These are phyloP conservation scores for Albula glossodonta DNA, from an alignment of 2,113 vertebrate genomes.

Conservation along the genomic window DNA sequence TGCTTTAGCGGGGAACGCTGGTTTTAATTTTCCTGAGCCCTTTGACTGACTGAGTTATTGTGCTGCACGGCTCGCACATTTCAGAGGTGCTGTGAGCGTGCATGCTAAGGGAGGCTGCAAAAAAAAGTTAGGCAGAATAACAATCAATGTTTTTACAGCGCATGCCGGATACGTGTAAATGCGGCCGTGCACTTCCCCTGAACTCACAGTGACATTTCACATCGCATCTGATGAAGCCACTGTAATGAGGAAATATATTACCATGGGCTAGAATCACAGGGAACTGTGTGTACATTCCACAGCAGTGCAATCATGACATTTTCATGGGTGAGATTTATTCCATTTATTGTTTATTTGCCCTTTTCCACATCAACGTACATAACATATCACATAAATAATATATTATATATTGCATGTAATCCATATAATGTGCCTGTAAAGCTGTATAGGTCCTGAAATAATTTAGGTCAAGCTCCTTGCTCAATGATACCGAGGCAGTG, in stretches of 20 bases:
- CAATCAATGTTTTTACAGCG: constrained; percentile 50
- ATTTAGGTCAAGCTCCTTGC: too few species aligned
- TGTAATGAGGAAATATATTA: neutral
- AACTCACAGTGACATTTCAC: constrained; percentile 38
- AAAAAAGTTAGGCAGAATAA: constrained; percentile 88
- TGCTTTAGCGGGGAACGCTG: constrained; percentile 84
- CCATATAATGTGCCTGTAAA: too few species aligned
- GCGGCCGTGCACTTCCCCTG: constrained; percentile 39
- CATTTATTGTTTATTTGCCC: constrained; percentile 2
- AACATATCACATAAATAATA: neutral
- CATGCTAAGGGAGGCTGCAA: constrained; percentile 84
- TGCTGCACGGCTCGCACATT: constrained; percentile 74
- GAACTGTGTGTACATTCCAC: neutral
- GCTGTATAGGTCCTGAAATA: neutral
- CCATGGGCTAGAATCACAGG: neutral
- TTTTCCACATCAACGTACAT: neutral
- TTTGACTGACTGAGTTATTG: constrained; percentile 82
- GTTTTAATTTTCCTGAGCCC: constrained; percentile 83
- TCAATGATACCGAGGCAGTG: neutral
- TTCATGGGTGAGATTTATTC: constrained; percentile 1
- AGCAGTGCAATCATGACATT: neutral
- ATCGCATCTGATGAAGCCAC: constrained; percentile 12
- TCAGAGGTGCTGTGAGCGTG: constrained; percentile 59
- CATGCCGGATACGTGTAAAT: constrained; percentile 17
- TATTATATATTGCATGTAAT: too few species aligned